Percentiles rank a stretch among this genome's conserved stretches.
Evolutionary conservation across 2,113 vertebrate species (phyloP).

Genomic region (Chlorodrepanis virens): DNA sequence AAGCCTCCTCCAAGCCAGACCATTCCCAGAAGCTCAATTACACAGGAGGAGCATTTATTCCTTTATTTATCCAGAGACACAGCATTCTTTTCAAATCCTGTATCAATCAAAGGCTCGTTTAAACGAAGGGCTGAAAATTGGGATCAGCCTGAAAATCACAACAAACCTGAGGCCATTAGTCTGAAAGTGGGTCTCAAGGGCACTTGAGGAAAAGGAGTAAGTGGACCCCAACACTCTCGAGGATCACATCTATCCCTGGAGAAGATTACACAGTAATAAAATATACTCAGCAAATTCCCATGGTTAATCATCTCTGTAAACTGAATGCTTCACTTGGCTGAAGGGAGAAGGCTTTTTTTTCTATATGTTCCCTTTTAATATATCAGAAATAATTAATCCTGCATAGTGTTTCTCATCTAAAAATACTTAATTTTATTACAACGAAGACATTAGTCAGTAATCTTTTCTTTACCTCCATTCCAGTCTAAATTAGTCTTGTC

Average conservation of each 20-base stretch:
- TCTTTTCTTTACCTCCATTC: constrained; percentile 12
- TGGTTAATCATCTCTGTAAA: constrained; percentile 48
- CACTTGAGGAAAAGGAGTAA: constrained; percentile 26
- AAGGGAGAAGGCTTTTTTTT: constrained; percentile 4
- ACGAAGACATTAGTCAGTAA: neutral
- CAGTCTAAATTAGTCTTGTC: constrained; percentile 9
- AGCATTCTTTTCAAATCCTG: neutral
- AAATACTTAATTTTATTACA: constrained; percentile 22
- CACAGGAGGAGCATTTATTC: neutral
- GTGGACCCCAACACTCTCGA: constrained; percentile 39
- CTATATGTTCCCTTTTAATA: neutral
- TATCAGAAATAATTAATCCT: neutral
- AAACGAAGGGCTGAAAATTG: neutral
- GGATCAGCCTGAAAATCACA: constrained; percentile 13
- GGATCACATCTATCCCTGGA: constrained; percentile 10
- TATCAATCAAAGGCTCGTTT: neutral
- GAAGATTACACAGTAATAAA: constrained; percentile 1
- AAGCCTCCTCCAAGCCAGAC: neutral
- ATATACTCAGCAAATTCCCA: neutral
- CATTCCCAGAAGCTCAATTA: neutral
- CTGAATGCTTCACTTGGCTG: neutral
- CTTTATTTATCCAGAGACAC: neutral
- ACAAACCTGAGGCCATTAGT: constrained; percentile 39
- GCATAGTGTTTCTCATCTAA: neutral
- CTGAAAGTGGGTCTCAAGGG: constrained; percentile 20